A percentile compares a stretch with the other conserved stretches of the same genome.
phyloP scores from a whole-genome alignment of 1,140 invertebrate species.

The Anthonomus grandis region DNA sequence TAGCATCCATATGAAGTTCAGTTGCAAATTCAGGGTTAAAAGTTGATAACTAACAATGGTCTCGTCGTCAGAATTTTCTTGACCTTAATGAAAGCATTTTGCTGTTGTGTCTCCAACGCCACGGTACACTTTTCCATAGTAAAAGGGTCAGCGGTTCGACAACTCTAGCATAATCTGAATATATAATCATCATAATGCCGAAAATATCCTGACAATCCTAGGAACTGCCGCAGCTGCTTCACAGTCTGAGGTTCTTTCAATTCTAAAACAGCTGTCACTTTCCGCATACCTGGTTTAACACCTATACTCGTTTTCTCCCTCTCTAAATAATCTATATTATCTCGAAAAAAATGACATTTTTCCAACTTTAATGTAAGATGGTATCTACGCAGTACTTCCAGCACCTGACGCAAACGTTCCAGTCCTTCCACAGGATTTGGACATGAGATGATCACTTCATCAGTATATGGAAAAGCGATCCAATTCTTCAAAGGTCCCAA shows the following conservation, averaged over 20 bases:
- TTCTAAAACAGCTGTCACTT: conserved; percentile 39
- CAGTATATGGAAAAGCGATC: neutral
- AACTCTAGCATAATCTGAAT: too few relatives aligned
- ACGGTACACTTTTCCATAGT: too few relatives aligned
- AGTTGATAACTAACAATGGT: too few relatives aligned
- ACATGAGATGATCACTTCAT: conserved; percentile 12
- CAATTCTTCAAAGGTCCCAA: neutral
- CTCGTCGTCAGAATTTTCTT: too few relatives aligned
- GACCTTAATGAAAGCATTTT: too few relatives aligned
- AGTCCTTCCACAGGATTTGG: neutral
- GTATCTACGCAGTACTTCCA: neutral
- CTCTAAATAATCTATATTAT: conserved; percentile 37
- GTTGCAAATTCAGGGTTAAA: too few relatives aligned
- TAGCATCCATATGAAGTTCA: too few relatives aligned
- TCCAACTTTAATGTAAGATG: conserved; percentile 38
- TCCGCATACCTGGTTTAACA: conserved; percentile 37
- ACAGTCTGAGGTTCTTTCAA: conserved; percentile 39
- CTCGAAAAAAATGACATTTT: conserved; percentile 41
- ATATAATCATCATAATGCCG: too few relatives aligned
- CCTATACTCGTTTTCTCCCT: conserved; percentile 33
- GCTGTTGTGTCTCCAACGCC: too few relatives aligned
- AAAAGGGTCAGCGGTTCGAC: too few relatives aligned
- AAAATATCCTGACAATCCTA: conserved; percentile 42
- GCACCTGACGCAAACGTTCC: conserved; percentile 1
- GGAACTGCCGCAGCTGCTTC: conserved; percentile 35